Conservation (phyloP, 2,113 vertebrate genomes). For the Cebidichthys violaceus region DNA sequence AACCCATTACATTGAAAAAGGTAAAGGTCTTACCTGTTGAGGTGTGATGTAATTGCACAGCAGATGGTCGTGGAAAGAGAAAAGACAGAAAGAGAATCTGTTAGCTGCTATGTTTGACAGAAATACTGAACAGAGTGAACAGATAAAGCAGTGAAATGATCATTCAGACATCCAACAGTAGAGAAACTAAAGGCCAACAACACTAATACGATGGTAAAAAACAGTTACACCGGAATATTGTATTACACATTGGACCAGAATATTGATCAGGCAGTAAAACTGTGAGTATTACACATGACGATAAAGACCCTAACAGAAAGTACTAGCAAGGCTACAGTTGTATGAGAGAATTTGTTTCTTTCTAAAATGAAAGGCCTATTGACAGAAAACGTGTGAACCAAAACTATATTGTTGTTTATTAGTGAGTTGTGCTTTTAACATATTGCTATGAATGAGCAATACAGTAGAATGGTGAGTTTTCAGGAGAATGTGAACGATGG, state of each 20-base stretch:
- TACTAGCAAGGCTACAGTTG: neutral
- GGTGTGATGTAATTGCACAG: neutral
- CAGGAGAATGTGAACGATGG: neutral
- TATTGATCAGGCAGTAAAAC: neutral
- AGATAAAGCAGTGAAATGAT: neutral
- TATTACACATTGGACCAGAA: neutral
- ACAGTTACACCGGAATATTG: neutral
- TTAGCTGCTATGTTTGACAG: conserved; percentile 6
- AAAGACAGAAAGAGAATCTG: conserved; percentile 12
- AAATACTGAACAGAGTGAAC: conserved; percentile 4
- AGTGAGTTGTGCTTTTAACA: neutral
- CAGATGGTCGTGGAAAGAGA: conserved; percentile 34
- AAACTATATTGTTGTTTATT: neutral
- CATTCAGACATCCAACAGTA: too few species aligned
- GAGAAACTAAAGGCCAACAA: neutral
- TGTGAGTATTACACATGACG: neutral
- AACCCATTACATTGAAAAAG: neutral
- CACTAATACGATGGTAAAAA: neutral
- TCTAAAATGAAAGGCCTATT: neutral
- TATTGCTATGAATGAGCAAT: neutral
- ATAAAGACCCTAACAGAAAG: neutral
- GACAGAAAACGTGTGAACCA: neutral
- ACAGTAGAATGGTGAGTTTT: neutral
- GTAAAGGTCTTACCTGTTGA: conserved; percentile 44
- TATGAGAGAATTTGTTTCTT: neutral